These are phyloP conservation scores for Planiliza haematocheilus DNA, from an alignment of 2,113 vertebrate species.

Conservation along the genomic window DNA sequence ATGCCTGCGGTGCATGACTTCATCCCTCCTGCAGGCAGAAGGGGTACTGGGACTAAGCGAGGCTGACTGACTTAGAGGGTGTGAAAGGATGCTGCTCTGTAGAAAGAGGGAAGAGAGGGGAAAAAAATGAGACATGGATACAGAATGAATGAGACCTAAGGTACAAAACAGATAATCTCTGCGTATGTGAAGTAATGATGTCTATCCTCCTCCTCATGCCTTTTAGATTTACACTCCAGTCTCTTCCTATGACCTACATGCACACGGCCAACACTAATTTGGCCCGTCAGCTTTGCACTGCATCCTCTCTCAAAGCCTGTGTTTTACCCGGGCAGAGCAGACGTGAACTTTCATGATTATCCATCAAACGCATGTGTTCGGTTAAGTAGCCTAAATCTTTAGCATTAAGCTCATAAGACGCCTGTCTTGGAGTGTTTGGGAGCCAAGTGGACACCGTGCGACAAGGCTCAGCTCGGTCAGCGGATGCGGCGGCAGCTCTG, in stretches of 20 bases:
- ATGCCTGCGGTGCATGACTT: constrained; percentile 66
- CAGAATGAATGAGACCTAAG: background rate
- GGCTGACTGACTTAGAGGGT: constrained; percentile 40
- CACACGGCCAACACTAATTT: constrained; percentile 7
- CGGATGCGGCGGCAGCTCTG: constrained; percentile 24
- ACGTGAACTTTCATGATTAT: constrained; percentile 39
- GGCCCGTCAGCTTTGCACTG: constrained; percentile 5
- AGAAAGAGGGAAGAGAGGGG: constrained; percentile 9
- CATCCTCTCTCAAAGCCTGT: background rate
- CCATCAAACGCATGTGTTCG: constrained; percentile 34
- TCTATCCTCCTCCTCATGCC: no score
- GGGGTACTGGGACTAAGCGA: constrained; percentile 45
- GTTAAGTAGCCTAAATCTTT: constrained; percentile 47
- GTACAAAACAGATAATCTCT: constrained; percentile 7
- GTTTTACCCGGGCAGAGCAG: constrained; percentile 13
- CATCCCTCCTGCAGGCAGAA: constrained; percentile 64
- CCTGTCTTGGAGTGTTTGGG: background rate
- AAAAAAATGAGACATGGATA: background rate
- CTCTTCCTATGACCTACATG: constrained; percentile 12
- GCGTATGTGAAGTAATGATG: no score
- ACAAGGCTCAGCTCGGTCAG: constrained; percentile 37
- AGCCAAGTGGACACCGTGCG: constrained; percentile 29
- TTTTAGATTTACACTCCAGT: no score
- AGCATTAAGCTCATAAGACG: constrained; percentile 49
- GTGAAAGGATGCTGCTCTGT: constrained; percentile 47